Evolutionary conservation across 1,140 invertebrate species (phyloP).

Genomic region (Lepidurus couesii): DNA sequence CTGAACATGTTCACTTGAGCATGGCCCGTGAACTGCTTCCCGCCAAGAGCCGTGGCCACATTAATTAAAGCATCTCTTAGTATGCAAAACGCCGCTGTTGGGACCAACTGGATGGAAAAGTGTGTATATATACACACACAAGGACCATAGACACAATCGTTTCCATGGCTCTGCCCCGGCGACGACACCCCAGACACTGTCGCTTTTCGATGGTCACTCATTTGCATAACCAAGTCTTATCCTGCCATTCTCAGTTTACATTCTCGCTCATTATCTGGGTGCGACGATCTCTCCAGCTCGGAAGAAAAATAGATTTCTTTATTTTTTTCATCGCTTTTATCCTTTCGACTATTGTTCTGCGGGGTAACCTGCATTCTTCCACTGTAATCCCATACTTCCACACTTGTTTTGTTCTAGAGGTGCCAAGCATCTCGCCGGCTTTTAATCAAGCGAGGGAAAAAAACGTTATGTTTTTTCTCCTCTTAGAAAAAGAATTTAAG

Average conservation of each 20-base stretch:
- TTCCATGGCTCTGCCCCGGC: conserved; percentile 1
- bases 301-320: not conserved
- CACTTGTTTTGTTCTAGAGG: not conserved
- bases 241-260: conserved; percentile 18
- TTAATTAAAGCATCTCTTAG: conserved; percentile 2
- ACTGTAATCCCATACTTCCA: not conserved
- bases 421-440: not conserved
- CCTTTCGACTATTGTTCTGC: not conserved
- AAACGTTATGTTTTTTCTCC: not conserved
- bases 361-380: not conserved
- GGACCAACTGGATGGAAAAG: not conserved
- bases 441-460: not conserved
- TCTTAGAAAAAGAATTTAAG: not conserved
- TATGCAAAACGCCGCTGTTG: not conserved
- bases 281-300: not conserved
- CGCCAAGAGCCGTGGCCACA: not conserved
- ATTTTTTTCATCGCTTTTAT: not conserved
- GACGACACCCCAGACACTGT: not conserved
- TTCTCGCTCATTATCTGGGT: not conserved
- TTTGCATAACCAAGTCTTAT: conserved; percentile 14
- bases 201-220: not conserved
- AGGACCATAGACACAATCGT: not conserved
- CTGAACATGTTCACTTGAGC: not conserved
- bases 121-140: not conserved
- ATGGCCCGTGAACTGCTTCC: not conserved